Conservation (phyloP, 1,140 invertebrate genomes). For the Nasonia longicornis region DNA sequence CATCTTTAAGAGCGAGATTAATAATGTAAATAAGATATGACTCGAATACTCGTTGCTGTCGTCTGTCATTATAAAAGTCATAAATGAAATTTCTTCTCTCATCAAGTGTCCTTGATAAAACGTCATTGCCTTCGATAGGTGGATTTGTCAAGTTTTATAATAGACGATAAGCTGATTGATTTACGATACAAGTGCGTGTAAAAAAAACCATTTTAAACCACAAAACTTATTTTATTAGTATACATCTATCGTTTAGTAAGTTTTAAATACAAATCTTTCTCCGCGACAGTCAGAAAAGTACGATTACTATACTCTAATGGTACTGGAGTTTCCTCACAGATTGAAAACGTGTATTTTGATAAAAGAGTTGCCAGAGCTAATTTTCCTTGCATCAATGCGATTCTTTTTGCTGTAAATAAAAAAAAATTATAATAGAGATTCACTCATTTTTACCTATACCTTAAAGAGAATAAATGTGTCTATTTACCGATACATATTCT, state of each 20-base stretch:
- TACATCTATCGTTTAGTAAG: neutral
- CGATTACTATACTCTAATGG: conserved; percentile 24
- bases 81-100: too few species aligned
- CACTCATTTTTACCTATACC: too few species aligned
- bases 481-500: conserved; percentile 70
- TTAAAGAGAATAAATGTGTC: conserved; percentile 2
- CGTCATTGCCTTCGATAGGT: too few species aligned
- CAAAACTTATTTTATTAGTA: neutral
- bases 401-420: conserved; percentile 55
- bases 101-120: too few species aligned
- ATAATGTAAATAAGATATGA: too few species aligned
- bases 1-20: too few species aligned
- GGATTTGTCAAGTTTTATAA: too few species aligned
- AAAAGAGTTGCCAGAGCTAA: conserved; percentile 64
- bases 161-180: too few species aligned
- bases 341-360: conserved; percentile 32
- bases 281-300: neutral
- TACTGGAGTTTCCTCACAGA: conserved; percentile 33
- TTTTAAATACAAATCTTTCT: conserved; percentile 8
- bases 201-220: too few species aligned
- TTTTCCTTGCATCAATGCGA: conserved; percentile 66
- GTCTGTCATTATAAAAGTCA: too few species aligned
- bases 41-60: too few species aligned
- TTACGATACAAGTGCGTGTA: too few species aligned
- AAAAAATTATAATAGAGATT: conserved; percentile 31